Conservation (phyloP, 2,113 vertebrate species). For the Gallinago media region DNA sequence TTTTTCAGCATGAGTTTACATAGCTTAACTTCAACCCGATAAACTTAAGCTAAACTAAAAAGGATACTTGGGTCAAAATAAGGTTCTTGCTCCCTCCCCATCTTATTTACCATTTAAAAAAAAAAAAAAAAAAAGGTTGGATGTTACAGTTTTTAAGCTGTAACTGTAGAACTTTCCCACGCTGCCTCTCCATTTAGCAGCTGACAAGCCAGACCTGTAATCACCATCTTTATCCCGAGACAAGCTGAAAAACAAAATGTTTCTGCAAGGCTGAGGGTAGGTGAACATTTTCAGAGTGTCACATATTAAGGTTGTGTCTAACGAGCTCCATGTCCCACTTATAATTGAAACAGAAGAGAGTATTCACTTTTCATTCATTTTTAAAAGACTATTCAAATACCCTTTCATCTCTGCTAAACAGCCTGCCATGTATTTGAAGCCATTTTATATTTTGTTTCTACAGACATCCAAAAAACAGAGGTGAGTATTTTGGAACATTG, state of each 20-base stretch:
- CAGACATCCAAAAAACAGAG: constrained; percentile 74
- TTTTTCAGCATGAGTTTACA: not conserved
- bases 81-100: not conserved
- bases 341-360: constrained; percentile 76
- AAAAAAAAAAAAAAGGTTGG: not conserved
- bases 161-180: constrained; percentile 41
- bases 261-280: constrained; percentile 39
- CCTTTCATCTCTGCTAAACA: constrained; percentile 79
- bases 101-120: not conserved
- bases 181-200: constrained; percentile 37
- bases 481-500: constrained; percentile 75
- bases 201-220: constrained; percentile 25
- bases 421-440: constrained; percentile 78
- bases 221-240: not conserved
- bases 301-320: constrained; percentile 66
- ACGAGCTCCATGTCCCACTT: constrained; percentile 73
- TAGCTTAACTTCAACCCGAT: not conserved
- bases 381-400: constrained; percentile 77
- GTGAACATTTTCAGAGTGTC: constrained; percentile 57
- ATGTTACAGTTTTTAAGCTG: not conserved
- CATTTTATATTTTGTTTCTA: constrained; percentile 78
- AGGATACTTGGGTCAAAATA: not conserved
- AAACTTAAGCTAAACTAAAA: not conserved
- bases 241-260: constrained; percentile 50
- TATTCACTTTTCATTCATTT: constrained; percentile 77